Conservation (phyloP, 1,140 invertebrate genomes). For the Lethrus apterus region DNA sequence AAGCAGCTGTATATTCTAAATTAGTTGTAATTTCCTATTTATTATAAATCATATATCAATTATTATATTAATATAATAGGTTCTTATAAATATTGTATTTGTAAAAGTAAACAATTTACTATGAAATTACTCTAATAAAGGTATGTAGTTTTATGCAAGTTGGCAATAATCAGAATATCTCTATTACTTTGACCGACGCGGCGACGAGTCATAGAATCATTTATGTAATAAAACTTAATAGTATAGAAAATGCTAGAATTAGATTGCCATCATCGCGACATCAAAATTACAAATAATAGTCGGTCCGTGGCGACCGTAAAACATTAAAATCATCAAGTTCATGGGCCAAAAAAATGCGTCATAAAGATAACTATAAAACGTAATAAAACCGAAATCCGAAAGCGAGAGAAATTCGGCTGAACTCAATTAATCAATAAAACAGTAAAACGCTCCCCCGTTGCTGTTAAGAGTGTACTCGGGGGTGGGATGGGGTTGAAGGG, state of each 20-base stretch:
- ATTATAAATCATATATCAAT: too few species aligned
- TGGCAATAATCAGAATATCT: too few species aligned
- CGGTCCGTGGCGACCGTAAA: constrained; percentile 19
- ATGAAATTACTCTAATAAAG: too few species aligned
- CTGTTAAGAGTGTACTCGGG: constrained; percentile 36
- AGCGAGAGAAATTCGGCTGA: constrained; percentile 40
- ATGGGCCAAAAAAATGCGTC: constrained; percentile 25
- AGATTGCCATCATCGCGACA: constrained; percentile 23
- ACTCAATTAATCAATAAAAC: constrained; percentile 44
- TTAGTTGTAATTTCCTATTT: too few species aligned
- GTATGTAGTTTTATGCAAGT: too few species aligned
- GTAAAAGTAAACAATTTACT: too few species aligned
- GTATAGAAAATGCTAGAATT: constrained; percentile 21
- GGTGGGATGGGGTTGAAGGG: constrained; percentile 25
- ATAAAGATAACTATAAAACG: constrained; percentile 39
- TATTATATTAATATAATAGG: too few species aligned
- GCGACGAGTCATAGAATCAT: too few species aligned
- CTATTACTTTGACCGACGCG: too few species aligned
- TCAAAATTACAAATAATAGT: constrained; percentile 28
- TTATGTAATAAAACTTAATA: constrained; percentile 32
- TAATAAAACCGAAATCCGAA: constrained; percentile 40
- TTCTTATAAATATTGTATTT: too few species aligned
- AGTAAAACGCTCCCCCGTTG: constrained; percentile 41
- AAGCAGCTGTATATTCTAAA: too few species aligned
- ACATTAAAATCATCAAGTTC: constrained; percentile 19